These are phyloP conservation scores for Mixornis gularis DNA, from an alignment of 2,113 vertebrate genomes.

Conservation along the genomic window DNA sequence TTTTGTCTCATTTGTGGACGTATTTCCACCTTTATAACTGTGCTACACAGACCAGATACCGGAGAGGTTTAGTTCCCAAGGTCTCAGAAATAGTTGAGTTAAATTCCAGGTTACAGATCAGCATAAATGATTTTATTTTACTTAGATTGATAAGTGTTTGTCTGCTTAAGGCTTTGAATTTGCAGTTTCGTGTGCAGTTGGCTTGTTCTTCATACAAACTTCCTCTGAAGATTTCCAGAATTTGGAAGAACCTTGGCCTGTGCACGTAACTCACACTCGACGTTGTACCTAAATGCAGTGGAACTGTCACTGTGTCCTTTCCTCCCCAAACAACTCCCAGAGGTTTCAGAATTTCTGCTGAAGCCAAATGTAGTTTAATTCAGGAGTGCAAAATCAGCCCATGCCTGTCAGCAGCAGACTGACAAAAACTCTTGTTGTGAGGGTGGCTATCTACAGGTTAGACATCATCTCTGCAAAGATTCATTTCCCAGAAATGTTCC, in stretches of 20 bases:
- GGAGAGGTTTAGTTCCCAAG: not conserved
- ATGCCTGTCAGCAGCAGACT: not conserved
- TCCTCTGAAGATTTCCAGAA: not conserved
- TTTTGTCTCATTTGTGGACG: not conserved
- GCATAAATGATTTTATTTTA: not conserved
- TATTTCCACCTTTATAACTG: not conserved
- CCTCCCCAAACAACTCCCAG: not conserved
- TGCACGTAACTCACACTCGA: not conserved
- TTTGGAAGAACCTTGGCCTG: not conserved
- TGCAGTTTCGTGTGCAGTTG: not conserved
- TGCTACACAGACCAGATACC: rapidly evolving
- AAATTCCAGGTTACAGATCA: not conserved
- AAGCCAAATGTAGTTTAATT: not conserved
- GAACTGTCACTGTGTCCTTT: not conserved
- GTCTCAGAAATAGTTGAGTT: not conserved
- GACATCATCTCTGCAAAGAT: not conserved
- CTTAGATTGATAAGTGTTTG: not conserved
- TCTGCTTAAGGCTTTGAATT: not conserved
- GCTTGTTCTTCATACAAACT: not conserved
- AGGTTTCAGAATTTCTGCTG: not conserved
- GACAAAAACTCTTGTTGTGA: not conserved
- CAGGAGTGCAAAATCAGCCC: not conserved
- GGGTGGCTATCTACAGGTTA: not conserved
- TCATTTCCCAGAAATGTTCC: not conserved
- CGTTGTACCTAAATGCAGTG: not conserved